These are phyloP conservation scores for Clarias platycephalus DNA, from an alignment of 2,797 vertebrate species.

Conservation along the genomic window DNA sequence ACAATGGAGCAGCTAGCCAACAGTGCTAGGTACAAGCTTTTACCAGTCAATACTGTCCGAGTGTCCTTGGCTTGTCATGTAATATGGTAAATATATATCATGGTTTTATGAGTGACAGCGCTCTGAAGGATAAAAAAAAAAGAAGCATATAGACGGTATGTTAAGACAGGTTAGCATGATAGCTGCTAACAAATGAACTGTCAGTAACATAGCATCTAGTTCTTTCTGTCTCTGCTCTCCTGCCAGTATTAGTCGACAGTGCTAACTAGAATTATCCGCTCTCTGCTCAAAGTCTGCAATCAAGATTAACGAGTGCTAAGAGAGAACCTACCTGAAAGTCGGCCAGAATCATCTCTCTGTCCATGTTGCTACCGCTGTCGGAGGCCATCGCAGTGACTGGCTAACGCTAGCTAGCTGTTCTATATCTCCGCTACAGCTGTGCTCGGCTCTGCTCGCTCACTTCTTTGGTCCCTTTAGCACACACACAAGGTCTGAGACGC, in stretches of 20 bases:
- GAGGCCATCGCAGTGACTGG: constrained; percentile 93
- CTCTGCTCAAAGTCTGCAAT: background rate
- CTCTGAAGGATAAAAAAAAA: background rate
- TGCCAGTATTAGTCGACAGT: background rate
- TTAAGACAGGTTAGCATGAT: constrained; percentile 1
- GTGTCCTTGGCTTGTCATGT: too few relatives aligned
- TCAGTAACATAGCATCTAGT: constrained; percentile 38
- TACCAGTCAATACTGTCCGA: background rate
- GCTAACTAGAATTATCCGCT: background rate
- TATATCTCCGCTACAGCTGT: constrained; percentile 63
- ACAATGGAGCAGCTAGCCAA: constrained; percentile 35
- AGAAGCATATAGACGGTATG: background rate
- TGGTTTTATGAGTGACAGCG: background rate
- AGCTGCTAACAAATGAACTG: constrained; percentile 36
- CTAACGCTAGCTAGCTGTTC: constrained; percentile 57
- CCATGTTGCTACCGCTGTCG: constrained; percentile 88
- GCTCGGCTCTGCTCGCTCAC: constrained; percentile 62
- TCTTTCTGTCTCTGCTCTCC: constrained; percentile 15
- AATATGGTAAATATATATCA: background rate
- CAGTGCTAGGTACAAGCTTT: background rate
- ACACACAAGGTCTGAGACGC: constrained; percentile 54
- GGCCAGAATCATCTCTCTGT: constrained; percentile 97
- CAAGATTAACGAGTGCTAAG: background rate
- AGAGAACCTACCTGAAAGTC: constrained; percentile 92
- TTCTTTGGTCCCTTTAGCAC: constrained; percentile 20